Conservation (phyloP, 1,140 invertebrate genomes). For the Arion vulgaris region DNA sequence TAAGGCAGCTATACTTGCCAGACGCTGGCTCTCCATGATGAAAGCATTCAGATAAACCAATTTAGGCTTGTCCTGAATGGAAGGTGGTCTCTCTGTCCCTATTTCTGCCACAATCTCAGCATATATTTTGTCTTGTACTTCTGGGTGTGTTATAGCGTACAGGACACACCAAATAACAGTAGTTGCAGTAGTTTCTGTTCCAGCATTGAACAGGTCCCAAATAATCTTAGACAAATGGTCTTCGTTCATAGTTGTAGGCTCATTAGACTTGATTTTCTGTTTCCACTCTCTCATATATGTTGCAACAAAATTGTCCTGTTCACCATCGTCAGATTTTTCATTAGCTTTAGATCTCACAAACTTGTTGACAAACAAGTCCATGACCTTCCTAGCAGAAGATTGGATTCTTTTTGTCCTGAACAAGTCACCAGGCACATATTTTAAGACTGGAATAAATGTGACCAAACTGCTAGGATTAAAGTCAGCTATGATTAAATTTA, state of each 20-base stretch:
- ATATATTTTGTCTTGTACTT: slow-evolving; percentile 84
- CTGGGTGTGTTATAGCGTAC: slow-evolving; percentile 82
- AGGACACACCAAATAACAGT: slow-evolving; percentile 81
- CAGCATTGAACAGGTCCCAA: slow-evolving; percentile 50
- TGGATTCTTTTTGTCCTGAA: slow-evolving; percentile 38
- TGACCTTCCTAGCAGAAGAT: slow-evolving; percentile 13
- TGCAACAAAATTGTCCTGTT: slow-evolving; percentile 47
- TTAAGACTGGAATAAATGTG: slow-evolving; percentile 48
- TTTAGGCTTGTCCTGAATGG: slow-evolving; percentile 39
- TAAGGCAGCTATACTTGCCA: slow-evolving; percentile 5
- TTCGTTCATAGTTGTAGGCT: slow-evolving; percentile 39
- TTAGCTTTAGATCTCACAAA: slow-evolving; percentile 41
- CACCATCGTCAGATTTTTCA: slow-evolving; percentile 41
- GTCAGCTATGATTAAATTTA: slow-evolving; percentile 17
- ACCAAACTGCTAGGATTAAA: slow-evolving; percentile 9
- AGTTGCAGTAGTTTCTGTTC: slow-evolving; percentile 50
- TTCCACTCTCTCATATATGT: slow-evolving; percentile 46
- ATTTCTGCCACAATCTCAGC: slow-evolving; percentile 89
- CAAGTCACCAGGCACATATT: slow-evolving; percentile 51
- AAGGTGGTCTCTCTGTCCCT: slow-evolving; percentile 79
- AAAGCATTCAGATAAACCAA: slow-evolving; percentile 51
- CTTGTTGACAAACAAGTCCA: slow-evolving; percentile 8
- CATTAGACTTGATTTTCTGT: slow-evolving; percentile 16
- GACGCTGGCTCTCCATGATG: slow-evolving; percentile 46
- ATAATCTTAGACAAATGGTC: slow-evolving; percentile 41